Evolutionary conservation across 2,888 invertebrate genomes (phyloP).

Genomic region (Hirtodrosophila trivittata): DNA sequence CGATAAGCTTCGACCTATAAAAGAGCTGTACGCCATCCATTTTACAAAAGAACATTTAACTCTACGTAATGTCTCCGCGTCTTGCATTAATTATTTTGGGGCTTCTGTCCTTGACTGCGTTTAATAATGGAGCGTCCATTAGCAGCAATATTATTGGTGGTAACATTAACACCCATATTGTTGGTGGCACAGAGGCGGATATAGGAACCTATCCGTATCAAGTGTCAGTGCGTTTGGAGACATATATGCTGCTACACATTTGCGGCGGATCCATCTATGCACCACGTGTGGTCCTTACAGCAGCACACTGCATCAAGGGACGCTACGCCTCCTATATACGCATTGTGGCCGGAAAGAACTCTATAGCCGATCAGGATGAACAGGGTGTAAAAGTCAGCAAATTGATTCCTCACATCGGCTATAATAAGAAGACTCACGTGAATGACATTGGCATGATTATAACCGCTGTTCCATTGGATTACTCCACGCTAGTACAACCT

Average conservation of each 20-base stretch:
- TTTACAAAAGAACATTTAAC: constrained; percentile 10
- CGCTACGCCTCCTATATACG: constrained; percentile 69
- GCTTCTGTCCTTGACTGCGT: constrained; percentile 29
- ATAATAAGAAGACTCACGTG: constrained; percentile 83
- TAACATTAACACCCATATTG: constrained; percentile 53
- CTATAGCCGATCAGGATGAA: constrained; percentile 65
- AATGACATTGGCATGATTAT: constrained; percentile 86
- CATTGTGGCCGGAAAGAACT: constrained; percentile 71
- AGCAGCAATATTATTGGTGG: constrained; percentile 65
- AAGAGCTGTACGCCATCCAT: constrained; percentile 22
- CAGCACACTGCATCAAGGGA: constrained; percentile 75
- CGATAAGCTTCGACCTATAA: constrained; percentile 63
- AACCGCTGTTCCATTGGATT: constrained; percentile 84
- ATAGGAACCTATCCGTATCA: constrained; percentile 66
- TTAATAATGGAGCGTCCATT: constrained; percentile 33
- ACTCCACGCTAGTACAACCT: constrained; percentile 82
- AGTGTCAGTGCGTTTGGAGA: constrained; percentile 70
- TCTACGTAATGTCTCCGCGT: constrained; percentile 37
- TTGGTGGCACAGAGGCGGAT: constrained; percentile 63
- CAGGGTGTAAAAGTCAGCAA: constrained; percentile 64
- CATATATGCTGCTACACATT: constrained; percentile 67
- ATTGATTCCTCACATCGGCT: constrained; percentile 65
- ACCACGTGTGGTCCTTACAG: constrained; percentile 65
- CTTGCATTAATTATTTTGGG: constrained; percentile 41
- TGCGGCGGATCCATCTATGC: constrained; percentile 75